Evolutionary conservation across 2,888 invertebrate genomes (phyloP).

Genomic region (Caenorhabditis plicata): DNA sequence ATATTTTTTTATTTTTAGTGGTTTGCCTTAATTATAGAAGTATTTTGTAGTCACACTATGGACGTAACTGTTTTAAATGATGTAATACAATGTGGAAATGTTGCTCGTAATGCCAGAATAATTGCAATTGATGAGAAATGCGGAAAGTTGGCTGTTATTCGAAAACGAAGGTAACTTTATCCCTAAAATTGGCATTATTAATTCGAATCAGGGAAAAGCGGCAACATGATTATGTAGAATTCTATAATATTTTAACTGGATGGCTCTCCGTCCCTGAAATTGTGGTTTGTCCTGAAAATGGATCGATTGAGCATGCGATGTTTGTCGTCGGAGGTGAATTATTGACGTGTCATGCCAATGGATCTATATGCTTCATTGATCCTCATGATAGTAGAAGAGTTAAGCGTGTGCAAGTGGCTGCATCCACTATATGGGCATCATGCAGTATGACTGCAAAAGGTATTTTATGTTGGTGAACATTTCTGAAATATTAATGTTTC

Average conservation of each 20-base stretch:
- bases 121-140: constrained; percentile 31
- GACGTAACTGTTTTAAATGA: constrained; percentile 15
- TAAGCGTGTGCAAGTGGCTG: constrained; percentile 51
- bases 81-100: constrained; percentile 11
- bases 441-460: constrained; percentile 4
- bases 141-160: constrained; percentile 37
- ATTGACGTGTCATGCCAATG: constrained; percentile 27
- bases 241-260: constrained; percentile 35
- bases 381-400: constrained; percentile 28
- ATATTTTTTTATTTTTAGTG: background rate
- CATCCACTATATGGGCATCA: constrained; percentile 47
- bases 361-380: constrained; percentile 33
- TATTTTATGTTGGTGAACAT: constrained; percentile 1
- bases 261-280: constrained; percentile 34
- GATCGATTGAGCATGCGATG: constrained; percentile 22
- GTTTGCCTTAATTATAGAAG: no score
- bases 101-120: constrained; percentile 16
- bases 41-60: no score
- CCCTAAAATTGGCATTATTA: background rate
- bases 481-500: background rate
- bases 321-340: constrained; percentile 17
- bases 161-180: constrained; percentile 20
- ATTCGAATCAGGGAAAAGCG: background rate
- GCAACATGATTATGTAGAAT: constrained; percentile 36
- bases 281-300: constrained; percentile 25